Conservation (phyloP, 2,888 invertebrate genomes). For the Synanthedon myopaeformis region DNA sequence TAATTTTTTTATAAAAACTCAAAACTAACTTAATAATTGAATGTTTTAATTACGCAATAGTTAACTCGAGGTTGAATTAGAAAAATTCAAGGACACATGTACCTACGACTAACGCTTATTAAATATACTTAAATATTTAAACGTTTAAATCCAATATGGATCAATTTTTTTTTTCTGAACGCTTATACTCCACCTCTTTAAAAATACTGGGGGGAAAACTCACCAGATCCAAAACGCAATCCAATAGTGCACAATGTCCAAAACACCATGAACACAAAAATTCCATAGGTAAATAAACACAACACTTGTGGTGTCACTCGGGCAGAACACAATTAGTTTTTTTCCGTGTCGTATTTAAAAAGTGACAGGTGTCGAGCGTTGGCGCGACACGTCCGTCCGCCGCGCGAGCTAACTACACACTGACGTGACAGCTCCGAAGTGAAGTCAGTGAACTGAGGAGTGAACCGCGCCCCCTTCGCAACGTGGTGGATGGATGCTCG, state of each 20-base stretch:
- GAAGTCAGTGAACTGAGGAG: slow-evolving; percentile 60
- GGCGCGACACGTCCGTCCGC: slow-evolving; percentile 17
- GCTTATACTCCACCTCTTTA: too few relatives aligned
- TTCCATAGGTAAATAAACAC: slow-evolving; percentile 12
- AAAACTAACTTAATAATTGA: too few relatives aligned
- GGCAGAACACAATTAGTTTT: slow-evolving; percentile 1
- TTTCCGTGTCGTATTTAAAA: not conserved
- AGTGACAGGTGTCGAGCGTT: slow-evolving; percentile 20
- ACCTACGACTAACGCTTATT: too few relatives aligned
- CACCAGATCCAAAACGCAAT: slow-evolving; percentile 64
- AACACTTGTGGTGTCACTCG: slow-evolving; percentile 48
- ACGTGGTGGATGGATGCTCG: slow-evolving; percentile 25
- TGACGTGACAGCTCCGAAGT: slow-evolving; percentile 69
- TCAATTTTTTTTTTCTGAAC: too few relatives aligned
- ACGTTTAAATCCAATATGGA: too few relatives aligned
- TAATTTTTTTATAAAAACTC: too few relatives aligned
- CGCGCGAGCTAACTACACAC: slow-evolving; percentile 42
- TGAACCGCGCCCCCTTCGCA: slow-evolving; percentile 30
- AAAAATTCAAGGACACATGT: too few relatives aligned
- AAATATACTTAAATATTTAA: too few relatives aligned
- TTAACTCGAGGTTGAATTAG: too few relatives aligned
- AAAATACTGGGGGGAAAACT: slow-evolving; percentile 16
- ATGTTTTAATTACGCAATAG: too few relatives aligned
- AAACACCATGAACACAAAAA: slow-evolving; percentile 28
- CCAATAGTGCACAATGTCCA: slow-evolving; percentile 57